Base-by-base conservation (phyloP, 2,888 invertebrate species). In the Eupithecia subfuscata region DNA sequence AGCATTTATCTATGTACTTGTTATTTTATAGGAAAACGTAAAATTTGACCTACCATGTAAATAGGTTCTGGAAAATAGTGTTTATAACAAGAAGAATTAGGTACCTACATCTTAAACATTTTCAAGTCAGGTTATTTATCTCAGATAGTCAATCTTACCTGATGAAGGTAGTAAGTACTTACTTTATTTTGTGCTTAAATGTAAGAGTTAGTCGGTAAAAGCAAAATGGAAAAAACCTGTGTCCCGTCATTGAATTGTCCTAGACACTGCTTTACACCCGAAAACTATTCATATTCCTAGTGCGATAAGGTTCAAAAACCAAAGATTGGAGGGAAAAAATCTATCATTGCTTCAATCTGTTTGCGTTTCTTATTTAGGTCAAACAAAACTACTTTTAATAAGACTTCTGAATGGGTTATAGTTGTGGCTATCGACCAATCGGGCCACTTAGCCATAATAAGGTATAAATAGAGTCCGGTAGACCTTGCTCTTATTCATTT, bases 331-430 rank as follows among this genome's bases (percentile, higher is more conserved):
- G 25, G 12, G 43, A 43, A 68, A 43, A 68, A 68, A 69, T 60
- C 37, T 60, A 69, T 69, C 30, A 45, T 70, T 16, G 63, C 67
- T 63, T 70, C 70, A 73, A 77, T 75, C 68, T 73, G 75, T 75
- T 75, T 56, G 63, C 64, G 68, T 72, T 68, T 73, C 45, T 43
- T 75, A 90, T 88, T 85, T 88, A 84, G 90, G 90, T 90, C 89
- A 89, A 86, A 88, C 82, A 81, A 74, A 82, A 82, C 81, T 76
- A 74, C 82, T 43, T 40, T 68, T 68, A 68, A 43, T 68, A 16
- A 43, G 43, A 6, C 6, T 2, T 68, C 43, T n/a, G 1, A 16
- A 68, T 43, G 68, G 68, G 12, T 67, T 40, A 0, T 22, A 22
- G 16, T 11, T 45, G 14, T 43, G 25, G 22, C 68, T 67, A 18